Percentiles rank a stretch among this genome's conserved stretches.
Conservation (phyloP, 2,888 invertebrate genomes). For the Furcula furcula region DNA sequence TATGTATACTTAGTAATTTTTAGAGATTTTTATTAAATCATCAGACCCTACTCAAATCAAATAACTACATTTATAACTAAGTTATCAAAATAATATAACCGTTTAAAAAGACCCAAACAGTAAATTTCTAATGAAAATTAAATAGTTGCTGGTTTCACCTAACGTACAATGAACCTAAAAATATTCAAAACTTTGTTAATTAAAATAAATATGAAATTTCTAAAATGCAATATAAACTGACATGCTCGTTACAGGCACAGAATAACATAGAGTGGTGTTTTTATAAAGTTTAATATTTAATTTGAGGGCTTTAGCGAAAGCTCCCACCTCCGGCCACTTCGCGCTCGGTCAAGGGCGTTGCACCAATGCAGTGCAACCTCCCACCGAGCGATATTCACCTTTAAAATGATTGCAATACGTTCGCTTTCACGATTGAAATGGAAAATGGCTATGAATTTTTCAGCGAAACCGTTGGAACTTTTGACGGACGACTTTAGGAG, state of each 20-base stretch:
- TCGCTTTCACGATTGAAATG: slow-evolving; percentile 3
- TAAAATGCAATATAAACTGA: neutral
- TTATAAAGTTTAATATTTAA: slow-evolving; percentile 48
- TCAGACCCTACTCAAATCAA: too few species aligned
- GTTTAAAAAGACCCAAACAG: too few species aligned
- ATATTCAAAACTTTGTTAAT: too few species aligned
- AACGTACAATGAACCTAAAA: too few species aligned
- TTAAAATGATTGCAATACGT: slow-evolving; percentile 7
- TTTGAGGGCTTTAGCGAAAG: slow-evolving; percentile 34
- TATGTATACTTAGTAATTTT: too few species aligned
- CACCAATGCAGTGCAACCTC: slow-evolving; percentile 33
- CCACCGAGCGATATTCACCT: slow-evolving; percentile 22
- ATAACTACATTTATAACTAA: too few species aligned
- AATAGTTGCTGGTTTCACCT: too few species aligned
- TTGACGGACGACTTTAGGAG: slow-evolving; percentile 16
- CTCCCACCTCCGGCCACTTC: slow-evolving; percentile 24
- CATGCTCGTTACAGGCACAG: slow-evolving; percentile 10
- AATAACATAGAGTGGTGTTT: slow-evolving; percentile 10
- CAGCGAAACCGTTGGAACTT: slow-evolving; percentile 19
- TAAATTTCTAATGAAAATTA: too few species aligned
- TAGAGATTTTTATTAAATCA: too few species aligned
- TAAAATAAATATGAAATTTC: too few species aligned
- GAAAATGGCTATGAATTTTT: slow-evolving; percentile 24
- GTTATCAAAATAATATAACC: too few species aligned
- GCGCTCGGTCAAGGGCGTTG: slow-evolving; percentile 49